phyloP scores from a whole-genome alignment of 2,797 vertebrate genomes.

The Xiphorhynchus erythropygius region DNA sequence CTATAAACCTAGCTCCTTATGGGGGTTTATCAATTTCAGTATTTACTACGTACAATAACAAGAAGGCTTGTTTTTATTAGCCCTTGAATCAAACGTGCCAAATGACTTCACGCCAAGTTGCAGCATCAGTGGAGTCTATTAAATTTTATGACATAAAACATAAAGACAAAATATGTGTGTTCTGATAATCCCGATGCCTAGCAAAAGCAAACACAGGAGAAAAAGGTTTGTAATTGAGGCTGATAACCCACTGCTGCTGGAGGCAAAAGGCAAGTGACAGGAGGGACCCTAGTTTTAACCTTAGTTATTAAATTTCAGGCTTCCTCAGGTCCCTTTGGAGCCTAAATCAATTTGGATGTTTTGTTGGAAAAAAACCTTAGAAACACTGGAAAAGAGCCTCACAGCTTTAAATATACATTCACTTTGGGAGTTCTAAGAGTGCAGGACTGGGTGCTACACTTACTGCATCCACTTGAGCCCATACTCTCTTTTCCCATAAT shows the following conservation, averaged over 20 bases:
- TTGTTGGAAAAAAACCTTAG: background rate
- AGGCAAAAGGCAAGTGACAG: background rate
- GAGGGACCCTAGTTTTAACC: background rate
- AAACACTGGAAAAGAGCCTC: background rate
- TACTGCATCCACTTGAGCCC: background rate
- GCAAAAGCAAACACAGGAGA: background rate
- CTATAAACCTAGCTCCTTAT: background rate
- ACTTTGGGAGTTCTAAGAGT: background rate
- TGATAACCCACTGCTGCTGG: background rate
- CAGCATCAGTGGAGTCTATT: background rate
- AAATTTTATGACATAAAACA: conserved; percentile 29
- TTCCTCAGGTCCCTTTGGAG: background rate
- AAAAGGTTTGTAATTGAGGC: background rate
- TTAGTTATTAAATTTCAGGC: background rate
- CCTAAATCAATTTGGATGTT: background rate
- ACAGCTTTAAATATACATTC: background rate
- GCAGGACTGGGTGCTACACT: background rate
- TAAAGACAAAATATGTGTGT: background rate
- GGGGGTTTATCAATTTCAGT: background rate
- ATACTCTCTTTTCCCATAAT: background rate
- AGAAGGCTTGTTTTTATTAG: conserved; percentile 22
- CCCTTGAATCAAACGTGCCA: background rate
- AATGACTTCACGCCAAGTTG: background rate
- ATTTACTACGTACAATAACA: background rate
- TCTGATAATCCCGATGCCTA: background rate